Evolutionary conservation across 2,888 invertebrate genomes (phyloP).

Genomic region (Euplexia lucipara): DNA sequence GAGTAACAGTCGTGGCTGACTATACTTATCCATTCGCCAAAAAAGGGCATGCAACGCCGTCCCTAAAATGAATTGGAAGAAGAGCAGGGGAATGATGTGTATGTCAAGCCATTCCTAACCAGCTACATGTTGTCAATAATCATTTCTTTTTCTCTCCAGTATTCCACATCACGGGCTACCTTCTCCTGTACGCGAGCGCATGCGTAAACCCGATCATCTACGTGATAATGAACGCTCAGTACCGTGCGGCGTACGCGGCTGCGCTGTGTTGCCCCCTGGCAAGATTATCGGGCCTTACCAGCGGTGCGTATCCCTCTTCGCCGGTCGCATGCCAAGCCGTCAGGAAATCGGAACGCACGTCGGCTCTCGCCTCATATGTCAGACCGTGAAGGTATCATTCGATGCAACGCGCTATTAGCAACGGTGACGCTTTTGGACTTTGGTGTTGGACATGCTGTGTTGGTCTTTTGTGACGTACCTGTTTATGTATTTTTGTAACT

Average conservation of each 20-base stretch:
- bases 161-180: constrained; percentile 95
- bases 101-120: too few relatives aligned
- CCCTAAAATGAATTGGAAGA: too few relatives aligned
- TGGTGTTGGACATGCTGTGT: constrained; percentile 28
- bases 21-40: not conserved
- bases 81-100: too few relatives aligned
- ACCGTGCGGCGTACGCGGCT: constrained; percentile 96
- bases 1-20: not conserved
- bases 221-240: constrained; percentile 98
- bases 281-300: constrained; percentile 91
- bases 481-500: not conserved
- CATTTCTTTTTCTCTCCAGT: constrained; percentile 87
- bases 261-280: constrained; percentile 93
- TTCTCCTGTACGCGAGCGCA: constrained; percentile 96
- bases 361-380: constrained; percentile 83
- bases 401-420: constrained; percentile 61
- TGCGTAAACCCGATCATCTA: constrained; percentile 98
- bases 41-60: not conserved
- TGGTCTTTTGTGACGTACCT: constrained; percentile 3
- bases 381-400: constrained; percentile 87
- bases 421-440: constrained; percentile 52
- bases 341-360: constrained; percentile 82
- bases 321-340: constrained; percentile 80
- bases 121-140: too few relatives aligned
- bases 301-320: constrained; percentile 91